phyloP scores from a whole-genome alignment of 1,140 invertebrate genomes.

The Eurosta solidaginis region DNA sequence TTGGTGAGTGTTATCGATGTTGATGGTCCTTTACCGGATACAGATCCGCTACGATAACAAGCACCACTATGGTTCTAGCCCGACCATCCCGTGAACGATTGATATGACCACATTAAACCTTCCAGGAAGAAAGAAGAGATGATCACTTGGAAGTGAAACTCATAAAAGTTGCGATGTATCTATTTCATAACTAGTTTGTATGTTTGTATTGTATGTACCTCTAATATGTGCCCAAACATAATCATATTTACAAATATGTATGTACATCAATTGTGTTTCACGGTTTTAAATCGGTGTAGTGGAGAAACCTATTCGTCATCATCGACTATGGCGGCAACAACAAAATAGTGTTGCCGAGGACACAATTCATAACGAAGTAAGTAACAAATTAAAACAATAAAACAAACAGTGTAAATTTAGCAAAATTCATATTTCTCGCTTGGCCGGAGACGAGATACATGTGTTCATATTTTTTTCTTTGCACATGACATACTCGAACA shows the following conservation, averaged over 20 bases:
- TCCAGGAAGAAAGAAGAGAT: too few relatives aligned
- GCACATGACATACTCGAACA: neutral
- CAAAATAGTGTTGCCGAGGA: neutral
- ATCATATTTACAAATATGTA: neutral
- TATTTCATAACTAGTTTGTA: too few relatives aligned
- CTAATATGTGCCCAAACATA: neutral
- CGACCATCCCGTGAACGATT: too few relatives aligned
- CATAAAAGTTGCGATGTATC: too few relatives aligned
- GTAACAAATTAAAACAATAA: neutral
- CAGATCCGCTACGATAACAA: too few relatives aligned
- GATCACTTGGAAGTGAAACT: too few relatives aligned
- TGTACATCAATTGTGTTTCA: neutral
- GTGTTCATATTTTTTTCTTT: neutral
- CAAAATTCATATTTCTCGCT: conserved; percentile 8
- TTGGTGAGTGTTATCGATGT: too few relatives aligned
- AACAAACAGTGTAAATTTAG: neutral
- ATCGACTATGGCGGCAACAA: neutral
- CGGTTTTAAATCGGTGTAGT: neutral
- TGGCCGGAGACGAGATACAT: neutral
- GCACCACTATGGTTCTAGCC: too few relatives aligned
- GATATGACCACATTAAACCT: too few relatives aligned
- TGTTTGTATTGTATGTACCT: too few relatives aligned
- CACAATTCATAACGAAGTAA: neutral
- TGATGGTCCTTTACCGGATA: too few relatives aligned
- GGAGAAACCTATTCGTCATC: conserved; percentile 16